Percentiles rank a stretch among this genome's conserved stretches.
Conservation (phyloP, 2,113 vertebrate genomes). For the Calypte anna region DNA sequence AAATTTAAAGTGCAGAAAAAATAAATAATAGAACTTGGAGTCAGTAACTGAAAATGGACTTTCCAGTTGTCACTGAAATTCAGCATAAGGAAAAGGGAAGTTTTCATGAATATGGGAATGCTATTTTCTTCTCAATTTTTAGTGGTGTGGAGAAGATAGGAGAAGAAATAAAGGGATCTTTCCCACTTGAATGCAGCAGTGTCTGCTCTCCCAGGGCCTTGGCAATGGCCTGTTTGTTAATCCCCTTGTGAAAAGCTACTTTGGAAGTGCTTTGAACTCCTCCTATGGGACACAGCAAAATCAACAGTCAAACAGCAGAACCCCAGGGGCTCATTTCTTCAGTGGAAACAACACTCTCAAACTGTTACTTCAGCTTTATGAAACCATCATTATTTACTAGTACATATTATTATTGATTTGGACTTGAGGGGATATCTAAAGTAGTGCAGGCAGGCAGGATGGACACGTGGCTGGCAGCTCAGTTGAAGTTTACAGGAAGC, state of each 20-base stretch:
- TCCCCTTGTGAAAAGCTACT: conserved; percentile 20
- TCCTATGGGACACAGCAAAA: conserved; percentile 19
- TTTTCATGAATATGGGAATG: background rate
- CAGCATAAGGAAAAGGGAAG: background rate
- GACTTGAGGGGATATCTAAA: background rate
- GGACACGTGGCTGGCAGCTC: background rate
- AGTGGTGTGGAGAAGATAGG: background rate
- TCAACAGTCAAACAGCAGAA: conserved; percentile 34
- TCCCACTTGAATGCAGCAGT: background rate
- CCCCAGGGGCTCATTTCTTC: conserved; percentile 19
- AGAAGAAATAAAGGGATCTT: background rate
- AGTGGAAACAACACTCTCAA: conserved; percentile 35
- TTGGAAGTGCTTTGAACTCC: conserved; percentile 32
- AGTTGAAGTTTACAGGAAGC: conserved; percentile 7
- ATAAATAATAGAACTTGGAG: background rate
- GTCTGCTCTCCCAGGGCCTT: conserved; percentile 16
- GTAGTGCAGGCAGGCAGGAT: conserved; percentile 28
- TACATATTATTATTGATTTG: conserved; percentile 40
- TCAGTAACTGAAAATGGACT: background rate
- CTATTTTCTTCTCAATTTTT: background rate
- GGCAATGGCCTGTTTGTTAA: conserved; percentile 6
- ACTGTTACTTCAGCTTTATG: conserved; percentile 39
- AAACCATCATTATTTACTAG: conserved; percentile 45
- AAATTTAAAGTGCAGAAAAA: background rate
- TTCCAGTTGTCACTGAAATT: background rate